Percentiles rank a stretch among this genome's conserved stretches.
Evolutionary conservation across 1,140 invertebrate genomes (phyloP).

Genomic region (Platyscapa corneri): DNA sequence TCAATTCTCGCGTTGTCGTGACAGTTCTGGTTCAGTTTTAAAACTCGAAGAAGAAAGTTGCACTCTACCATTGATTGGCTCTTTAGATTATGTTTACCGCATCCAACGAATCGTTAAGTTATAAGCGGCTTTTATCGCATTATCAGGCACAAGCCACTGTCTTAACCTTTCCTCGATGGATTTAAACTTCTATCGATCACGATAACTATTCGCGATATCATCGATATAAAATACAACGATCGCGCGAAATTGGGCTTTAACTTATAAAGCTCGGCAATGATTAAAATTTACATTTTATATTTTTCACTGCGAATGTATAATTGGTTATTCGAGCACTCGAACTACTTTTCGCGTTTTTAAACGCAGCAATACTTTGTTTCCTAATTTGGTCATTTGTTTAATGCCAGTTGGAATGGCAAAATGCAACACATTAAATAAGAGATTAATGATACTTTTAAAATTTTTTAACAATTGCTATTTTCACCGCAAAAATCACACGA

Average conservation of each 20-base stretch:
- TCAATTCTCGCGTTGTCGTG: slow-evolving; percentile 59
- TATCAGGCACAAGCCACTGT: not conserved
- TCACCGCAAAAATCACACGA: no score
- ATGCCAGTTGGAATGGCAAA: not conserved
- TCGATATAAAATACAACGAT: no score
- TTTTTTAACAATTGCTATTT: no score
- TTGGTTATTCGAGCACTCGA: no score
- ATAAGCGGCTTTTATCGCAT: not conserved
- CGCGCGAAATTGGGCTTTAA: no score
- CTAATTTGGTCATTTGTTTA: no score
- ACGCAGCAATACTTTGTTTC: no score
- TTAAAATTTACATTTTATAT: no score
- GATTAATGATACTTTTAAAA: not conserved
- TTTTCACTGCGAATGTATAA: no score
- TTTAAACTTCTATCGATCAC: no score
- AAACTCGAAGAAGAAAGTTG: slow-evolving; percentile 42
- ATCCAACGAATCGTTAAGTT: not conserved
- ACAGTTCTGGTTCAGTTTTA: slow-evolving; percentile 45
- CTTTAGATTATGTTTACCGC: not conserved
- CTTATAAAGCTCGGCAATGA: no score
- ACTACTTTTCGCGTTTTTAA: not conserved
- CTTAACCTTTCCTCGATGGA: not conserved
- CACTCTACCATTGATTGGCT: not conserved
- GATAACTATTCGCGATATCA: no score
- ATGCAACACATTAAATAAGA: not conserved